Evolutionary conservation across 2,888 invertebrate genomes (phyloP).

Genomic region (Drosophila neonasuta): DNA sequence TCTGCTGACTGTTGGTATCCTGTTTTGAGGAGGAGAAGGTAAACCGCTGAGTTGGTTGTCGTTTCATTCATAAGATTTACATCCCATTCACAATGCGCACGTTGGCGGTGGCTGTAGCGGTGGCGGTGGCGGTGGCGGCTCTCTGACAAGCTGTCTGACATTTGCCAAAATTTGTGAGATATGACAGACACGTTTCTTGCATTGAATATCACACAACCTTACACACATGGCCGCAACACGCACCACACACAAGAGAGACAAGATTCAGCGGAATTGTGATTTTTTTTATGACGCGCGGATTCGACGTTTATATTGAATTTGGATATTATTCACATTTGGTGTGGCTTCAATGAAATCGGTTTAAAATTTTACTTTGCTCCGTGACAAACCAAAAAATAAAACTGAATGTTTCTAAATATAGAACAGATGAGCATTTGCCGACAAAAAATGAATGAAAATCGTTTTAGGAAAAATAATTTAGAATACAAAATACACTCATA

Average conservation of each 20-base stretch:
- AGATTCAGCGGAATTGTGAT: conserved; percentile 48
- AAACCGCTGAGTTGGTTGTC: conserved; percentile 39
- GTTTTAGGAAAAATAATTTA: background rate
- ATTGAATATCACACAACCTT: conserved; percentile 54
- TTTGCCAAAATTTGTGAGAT: conserved; percentile 60
- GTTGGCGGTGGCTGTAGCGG: conserved; percentile 29
- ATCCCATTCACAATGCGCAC: conserved; percentile 28
- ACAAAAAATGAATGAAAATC: background rate
- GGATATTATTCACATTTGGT: conserved; percentile 41
- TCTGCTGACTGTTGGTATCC: conserved; percentile 9
- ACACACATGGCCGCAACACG: background rate
- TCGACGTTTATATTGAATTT: conserved; percentile 66
- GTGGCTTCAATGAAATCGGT: conserved; percentile 4
- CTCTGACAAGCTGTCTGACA: conserved; percentile 60
- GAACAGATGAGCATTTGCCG: conserved; percentile 5
- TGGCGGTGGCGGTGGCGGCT: conserved; percentile 19
- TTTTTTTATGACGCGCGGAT: conserved; percentile 51
- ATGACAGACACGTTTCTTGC: conserved; percentile 68
- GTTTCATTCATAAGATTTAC: conserved; percentile 58
- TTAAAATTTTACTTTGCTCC: conserved; percentile 20
- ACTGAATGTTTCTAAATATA: conserved; percentile 35
- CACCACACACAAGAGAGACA: conserved; percentile 1
- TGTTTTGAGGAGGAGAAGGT: conserved; percentile 9
- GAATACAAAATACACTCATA: background rate
- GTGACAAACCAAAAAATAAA: conserved; percentile 20